Base-by-base conservation (phyloP, 2,113 vertebrate genomes). In the Monopterus albus region DNA sequence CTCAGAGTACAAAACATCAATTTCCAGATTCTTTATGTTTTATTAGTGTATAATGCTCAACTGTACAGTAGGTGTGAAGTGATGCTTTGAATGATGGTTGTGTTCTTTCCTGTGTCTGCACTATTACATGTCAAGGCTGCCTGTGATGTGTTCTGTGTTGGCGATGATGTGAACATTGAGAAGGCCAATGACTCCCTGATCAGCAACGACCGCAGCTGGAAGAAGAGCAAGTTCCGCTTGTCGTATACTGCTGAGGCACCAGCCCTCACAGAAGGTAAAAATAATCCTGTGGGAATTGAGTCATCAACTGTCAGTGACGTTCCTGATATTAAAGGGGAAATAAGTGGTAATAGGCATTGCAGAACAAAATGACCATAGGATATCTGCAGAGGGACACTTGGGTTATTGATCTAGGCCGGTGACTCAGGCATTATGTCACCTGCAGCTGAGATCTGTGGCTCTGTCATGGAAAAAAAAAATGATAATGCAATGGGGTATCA, bases 181-280 rank as follows among this genome's bases (percentile, higher is more conserved):
- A 99, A 98, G 75, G 98, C 97, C 0, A 96, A 99, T 78, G 94
- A 98, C 87, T 98, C 96, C 6, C 87, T 99, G 82, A 98, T 98
- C 90, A 98, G 95, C 90, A 99, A 98, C 0, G 96, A 98, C 91
- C 96, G 96, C 66, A 98, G 97, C 93, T 99, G 98, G 98, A 98
- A 98, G 85, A 96, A 97, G 84, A 97, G 93, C 94, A 99, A 98
- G 77, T 99, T 97, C 89, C 96, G 97, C 9, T 81, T 99, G 74
- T 96, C 94, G 6, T 98, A 96, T 0, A 94, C 94, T 20, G 95
- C 94, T 0, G 96, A 98, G 81, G 96, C 97, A 0, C 96, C 96
- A 0, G 94, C 93, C 5, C 94, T 99, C 38, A 96, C 96, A 0
- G 94, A 96, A 92, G 98, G 98, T 98, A 89, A 4, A 5, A 2